Evolutionary conservation across 2,888 invertebrate genomes (phyloP), one percentile per base, ranked within the genome.

Genomic region (Tetramorium bicarinatum): DNA sequence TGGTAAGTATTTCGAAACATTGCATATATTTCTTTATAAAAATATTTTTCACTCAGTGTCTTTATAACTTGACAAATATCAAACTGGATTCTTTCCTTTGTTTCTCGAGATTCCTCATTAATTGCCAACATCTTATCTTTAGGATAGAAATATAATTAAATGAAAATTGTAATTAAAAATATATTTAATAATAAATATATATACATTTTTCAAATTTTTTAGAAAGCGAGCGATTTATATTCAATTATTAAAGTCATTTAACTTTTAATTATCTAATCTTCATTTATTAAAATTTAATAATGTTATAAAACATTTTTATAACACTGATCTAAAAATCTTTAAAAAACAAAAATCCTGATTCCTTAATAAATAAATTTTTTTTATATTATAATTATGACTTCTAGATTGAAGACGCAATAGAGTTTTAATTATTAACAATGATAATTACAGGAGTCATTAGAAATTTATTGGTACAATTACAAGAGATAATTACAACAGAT

Each of bases 1-100:
- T 98, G 98, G 95, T 97, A 98, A 82, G 97, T 97, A 94, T 97
- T 97, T 95, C 97, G 97, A 95, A 98, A 98, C 98, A 98, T 98
- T 11, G 15, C n/a, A 38, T 49, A 69, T 64, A 7, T 41, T 13
- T 66, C 25, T 67, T 67, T 25, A 47, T 29, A 29, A 44, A 44
- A 8, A 71, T n/a, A 79, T 34, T 56, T 62, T 52, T 13, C 0
- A 25, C 29, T 56, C 21, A 15, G 34, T 13, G 4, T 25, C 29
- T 67, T 41, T 72, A 3, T 21, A 47, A 21, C 7, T 71, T 72
- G 74, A 76, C 69, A 69, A 59, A 59, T 59, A n/a, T 72, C 34
- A 34, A 52, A 56, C n/a, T 34, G 6, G 4, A 29, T 21, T 56
- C 21, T 47, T 72, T 79, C 47, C 9, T 59, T 79, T 79, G 79